Conservation (phyloP, 2,888 invertebrate genomes). For the Mimas tiliae region DNA sequence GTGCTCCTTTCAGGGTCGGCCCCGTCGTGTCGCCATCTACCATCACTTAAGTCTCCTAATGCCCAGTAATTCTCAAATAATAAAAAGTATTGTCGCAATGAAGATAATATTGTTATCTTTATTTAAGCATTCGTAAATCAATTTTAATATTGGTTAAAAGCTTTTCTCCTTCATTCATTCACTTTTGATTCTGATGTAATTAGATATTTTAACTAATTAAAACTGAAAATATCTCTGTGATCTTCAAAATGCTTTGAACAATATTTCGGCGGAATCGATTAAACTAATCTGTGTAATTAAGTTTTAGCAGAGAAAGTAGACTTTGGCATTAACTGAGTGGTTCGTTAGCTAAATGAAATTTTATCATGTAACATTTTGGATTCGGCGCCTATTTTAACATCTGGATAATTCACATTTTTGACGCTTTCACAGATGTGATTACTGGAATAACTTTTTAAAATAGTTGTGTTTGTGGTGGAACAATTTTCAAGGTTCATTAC, state of each 20-base stretch:
- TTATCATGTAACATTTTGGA: constrained; percentile 2
- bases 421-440: background rate
- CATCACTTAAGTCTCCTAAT: too few relatives aligned
- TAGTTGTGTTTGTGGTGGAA: background rate
- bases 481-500: background rate
- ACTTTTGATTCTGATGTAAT: constrained; percentile 7
- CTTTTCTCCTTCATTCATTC: constrained; percentile 2
- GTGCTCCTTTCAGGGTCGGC: too few relatives aligned
- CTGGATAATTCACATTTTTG: background rate
- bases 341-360: constrained; percentile 6
- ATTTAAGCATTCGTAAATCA: background rate
- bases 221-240: constrained; percentile 20
- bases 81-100: background rate
- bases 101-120: background rate
- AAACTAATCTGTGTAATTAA: constrained; percentile 20
- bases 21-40: too few relatives aligned
- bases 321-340: constrained; percentile 11
- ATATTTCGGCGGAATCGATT: constrained; percentile 21
- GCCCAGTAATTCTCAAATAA: too few relatives aligned
- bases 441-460: background rate
- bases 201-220: constrained; percentile 16
- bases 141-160: background rate
- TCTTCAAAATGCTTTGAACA: constrained; percentile 22
- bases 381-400: background rate
- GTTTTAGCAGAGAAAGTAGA: constrained; percentile 18